Evolutionary conservation across 1,140 invertebrate genomes (phyloP).

Genomic region (Anadara kagoshimensis): DNA sequence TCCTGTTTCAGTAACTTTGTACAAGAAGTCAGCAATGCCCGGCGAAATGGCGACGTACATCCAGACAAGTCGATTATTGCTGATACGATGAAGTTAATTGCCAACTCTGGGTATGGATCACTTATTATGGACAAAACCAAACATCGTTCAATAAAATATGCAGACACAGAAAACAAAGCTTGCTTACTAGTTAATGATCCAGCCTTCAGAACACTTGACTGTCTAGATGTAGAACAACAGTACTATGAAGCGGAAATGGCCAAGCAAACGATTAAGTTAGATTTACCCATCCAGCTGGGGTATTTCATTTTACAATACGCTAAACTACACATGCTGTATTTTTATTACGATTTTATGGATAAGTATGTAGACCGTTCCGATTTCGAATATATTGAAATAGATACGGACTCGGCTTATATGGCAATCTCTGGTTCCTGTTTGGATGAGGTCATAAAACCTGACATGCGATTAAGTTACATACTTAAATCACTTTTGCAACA

Average conservation of each 20-base stretch:
- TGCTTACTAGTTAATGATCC: background rate
- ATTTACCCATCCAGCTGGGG: constrained; percentile 40
- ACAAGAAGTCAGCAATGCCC: constrained; percentile 16
- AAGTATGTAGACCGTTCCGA: constrained; percentile 30
- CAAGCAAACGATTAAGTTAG: constrained; percentile 15
- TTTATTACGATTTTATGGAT: constrained; percentile 51
- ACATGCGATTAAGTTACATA: background rate
- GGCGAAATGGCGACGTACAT: constrained; percentile 30
- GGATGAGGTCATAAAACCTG: constrained; percentile 16
- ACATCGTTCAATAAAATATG: constrained; percentile 1
- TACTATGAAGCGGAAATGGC: constrained; percentile 9
- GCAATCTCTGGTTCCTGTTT: constrained; percentile 25
- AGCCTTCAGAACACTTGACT: background rate
- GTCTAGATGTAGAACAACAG: background rate
- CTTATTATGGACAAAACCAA: constrained; percentile 7
- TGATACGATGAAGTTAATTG: constrained; percentile 8
- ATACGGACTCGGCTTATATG: constrained; percentile 54
- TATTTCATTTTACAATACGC: constrained; percentile 49
- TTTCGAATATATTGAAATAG: constrained; percentile 38
- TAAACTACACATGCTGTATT: constrained; percentile 46
- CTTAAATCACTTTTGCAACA: background rate
- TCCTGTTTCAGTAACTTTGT: constrained; percentile 28
- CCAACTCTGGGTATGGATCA: constrained; percentile 2
- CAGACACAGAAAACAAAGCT: background rate
- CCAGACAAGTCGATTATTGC: constrained; percentile 10